These are phyloP conservation scores for Epizoanthus scotinus DNA, from an alignment of 92 coral and sea anemone species.

Conservation along the genomic window DNA sequence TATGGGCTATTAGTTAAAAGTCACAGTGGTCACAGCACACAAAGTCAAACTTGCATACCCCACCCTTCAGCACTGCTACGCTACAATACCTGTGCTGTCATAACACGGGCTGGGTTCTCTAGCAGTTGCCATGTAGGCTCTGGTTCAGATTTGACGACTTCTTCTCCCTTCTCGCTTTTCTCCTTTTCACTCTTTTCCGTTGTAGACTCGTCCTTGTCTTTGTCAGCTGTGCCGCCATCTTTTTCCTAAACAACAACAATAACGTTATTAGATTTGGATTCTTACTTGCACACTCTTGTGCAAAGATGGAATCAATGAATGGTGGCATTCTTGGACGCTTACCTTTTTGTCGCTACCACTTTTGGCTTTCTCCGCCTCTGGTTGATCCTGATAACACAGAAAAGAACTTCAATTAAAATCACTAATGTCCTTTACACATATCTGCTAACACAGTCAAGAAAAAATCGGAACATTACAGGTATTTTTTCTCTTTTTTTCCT, in stretches of 20 bases:
- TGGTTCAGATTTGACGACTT: slow-evolving; percentile 53
- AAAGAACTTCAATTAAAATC: not conserved
- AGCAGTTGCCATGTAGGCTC: slow-evolving; percentile 90
- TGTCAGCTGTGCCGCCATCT: slow-evolving; percentile 44
- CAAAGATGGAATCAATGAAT: not conserved
- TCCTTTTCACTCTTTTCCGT: slow-evolving; percentile 86
- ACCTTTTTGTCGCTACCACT: slow-evolving; percentile 22
- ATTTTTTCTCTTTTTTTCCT: no score
- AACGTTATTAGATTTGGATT: not conserved
- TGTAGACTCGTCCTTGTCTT: slow-evolving; percentile 73
- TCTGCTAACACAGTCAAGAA: no score
- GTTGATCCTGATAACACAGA: slow-evolving; percentile 10
- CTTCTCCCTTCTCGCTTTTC: slow-evolving; percentile 67
- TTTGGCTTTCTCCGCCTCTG: slow-evolving; percentile 24
- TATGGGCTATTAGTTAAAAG: no score
- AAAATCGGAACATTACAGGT: no score
- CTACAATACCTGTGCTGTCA: slow-evolving; percentile 79
- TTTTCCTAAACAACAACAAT: slow-evolving; percentile 1
- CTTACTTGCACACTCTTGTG: not conserved
- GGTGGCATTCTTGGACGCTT: not conserved
- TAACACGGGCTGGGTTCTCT: slow-evolving; percentile 96
- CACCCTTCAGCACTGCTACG: not conserved
- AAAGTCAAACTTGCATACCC: not conserved
- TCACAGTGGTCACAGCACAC: not conserved
- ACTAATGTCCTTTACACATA: no score